A percentile compares a stretch with the other conserved stretches of the same genome.
Evolutionary conservation across 2,797 vertebrate genomes (phyloP).

Genomic region (Arctocebus calabarensis): DNA sequence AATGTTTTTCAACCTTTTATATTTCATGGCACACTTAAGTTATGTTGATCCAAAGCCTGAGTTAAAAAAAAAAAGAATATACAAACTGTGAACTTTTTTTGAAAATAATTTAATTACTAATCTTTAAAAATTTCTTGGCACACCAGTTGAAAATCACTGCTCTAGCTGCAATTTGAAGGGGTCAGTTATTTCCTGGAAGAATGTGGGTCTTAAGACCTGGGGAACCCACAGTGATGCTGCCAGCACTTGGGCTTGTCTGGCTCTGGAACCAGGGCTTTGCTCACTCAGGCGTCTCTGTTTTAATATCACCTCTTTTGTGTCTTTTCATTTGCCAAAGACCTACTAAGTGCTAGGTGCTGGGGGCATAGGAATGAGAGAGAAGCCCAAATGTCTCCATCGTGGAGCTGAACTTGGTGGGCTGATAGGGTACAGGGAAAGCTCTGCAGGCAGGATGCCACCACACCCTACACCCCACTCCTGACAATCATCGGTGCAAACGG

Average conservation of each 20-base stretch:
- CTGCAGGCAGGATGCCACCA: too few species aligned
- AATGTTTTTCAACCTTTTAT: too few species aligned
- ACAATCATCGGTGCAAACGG: neutral
- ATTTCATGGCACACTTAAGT: too few species aligned
- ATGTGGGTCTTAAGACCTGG: neutral
- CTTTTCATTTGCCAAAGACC: fast-evolving
- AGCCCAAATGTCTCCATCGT: fast-evolving
- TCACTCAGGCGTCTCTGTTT: fast-evolving
- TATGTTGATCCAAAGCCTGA: too few species aligned
- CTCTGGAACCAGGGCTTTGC: neutral
- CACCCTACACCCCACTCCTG: too few species aligned
- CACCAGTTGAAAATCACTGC: too few species aligned
- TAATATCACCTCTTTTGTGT: fast-evolving
- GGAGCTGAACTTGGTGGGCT: neutral
- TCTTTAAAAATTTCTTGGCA: too few species aligned
- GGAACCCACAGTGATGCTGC: fast-evolving
- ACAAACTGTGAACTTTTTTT: too few species aligned
- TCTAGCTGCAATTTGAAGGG: neutral
- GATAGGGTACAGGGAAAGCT: fast-evolving
- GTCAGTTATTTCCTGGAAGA: neutral
- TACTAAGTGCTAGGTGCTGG: fast-evolving
- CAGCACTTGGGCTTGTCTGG: too few species aligned
- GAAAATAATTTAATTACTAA: too few species aligned
- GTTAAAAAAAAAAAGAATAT: too few species aligned
- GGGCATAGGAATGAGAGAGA: fast-evolving